These are phyloP conservation scores for Latrodectus elegans DNA, from an alignment of 2,888 invertebrate species.

Conservation along the genomic window DNA sequence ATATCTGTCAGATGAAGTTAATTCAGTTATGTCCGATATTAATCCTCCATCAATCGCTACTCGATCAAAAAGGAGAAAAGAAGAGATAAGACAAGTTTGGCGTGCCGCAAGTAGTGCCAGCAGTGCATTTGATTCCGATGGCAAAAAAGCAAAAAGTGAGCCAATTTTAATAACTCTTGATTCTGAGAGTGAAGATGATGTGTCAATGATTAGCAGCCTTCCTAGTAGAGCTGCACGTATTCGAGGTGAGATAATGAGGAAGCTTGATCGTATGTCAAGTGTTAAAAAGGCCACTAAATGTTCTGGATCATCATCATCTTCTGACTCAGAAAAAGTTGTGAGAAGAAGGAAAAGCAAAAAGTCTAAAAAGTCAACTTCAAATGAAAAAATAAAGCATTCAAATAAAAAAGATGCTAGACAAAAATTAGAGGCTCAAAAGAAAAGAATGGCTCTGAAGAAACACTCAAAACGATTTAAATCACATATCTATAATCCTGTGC, in stretches of 20 bases:
- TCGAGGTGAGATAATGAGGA: slow-evolving; percentile 47
- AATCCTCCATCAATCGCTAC: slow-evolving; percentile 30
- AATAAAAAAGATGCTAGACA: neutral
- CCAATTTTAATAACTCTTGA: slow-evolving; percentile 57
- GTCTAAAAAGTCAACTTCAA: neutral
- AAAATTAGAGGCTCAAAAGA: neutral
- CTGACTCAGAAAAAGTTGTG: slow-evolving; percentile 8
- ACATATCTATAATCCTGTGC: slow-evolving; percentile 4
- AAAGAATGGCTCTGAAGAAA: neutral
- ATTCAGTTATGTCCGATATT: slow-evolving; percentile 46
- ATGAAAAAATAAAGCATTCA: neutral
- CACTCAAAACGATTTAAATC: neutral
- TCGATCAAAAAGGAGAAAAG: slow-evolving; percentile 13
- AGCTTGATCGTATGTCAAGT: slow-evolving; percentile 12
- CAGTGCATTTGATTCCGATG: slow-evolving; percentile 39
- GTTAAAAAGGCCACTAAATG: neutral
- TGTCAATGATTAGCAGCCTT: slow-evolving; percentile 7
- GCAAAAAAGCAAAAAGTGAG: slow-evolving; percentile 50
- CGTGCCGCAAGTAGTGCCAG: slow-evolving; percentile 15
- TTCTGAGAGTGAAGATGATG: slow-evolving; percentile 48
- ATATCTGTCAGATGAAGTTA: slow-evolving; percentile 27
- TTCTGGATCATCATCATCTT: slow-evolving; percentile 21
- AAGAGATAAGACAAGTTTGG: slow-evolving; percentile 5
- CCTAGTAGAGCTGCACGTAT: slow-evolving; percentile 47
- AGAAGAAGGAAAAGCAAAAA: slow-evolving; percentile 12